These are phyloP conservation scores for Saimiri boliviensis DNA, from an alignment of 2,113 vertebrate genomes.

Conservation along the genomic window DNA sequence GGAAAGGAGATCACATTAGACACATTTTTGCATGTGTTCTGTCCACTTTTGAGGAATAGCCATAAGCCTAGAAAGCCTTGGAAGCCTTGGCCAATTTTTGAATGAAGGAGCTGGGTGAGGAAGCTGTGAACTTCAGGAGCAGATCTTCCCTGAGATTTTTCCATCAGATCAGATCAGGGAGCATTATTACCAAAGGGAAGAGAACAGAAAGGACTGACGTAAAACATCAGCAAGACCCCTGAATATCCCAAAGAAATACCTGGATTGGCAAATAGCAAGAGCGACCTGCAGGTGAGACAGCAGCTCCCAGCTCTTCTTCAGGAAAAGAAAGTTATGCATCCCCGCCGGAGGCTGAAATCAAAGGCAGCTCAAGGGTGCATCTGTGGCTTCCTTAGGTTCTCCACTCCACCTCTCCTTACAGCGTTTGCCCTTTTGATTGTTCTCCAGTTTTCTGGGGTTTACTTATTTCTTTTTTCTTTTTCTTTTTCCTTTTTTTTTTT, in stretches of 20 bases:
- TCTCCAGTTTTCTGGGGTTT: background rate
- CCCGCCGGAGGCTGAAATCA: background rate
- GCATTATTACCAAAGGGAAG: background rate
- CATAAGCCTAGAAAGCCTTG: background rate
- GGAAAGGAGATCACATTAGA: background rate
- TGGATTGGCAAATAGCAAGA: background rate
- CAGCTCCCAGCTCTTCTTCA: background rate
- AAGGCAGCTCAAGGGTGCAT: background rate
- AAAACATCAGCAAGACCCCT: background rate
- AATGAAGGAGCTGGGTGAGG: background rate
- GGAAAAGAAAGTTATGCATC: background rate
- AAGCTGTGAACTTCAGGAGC: background rate
- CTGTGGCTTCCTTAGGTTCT: background rate
- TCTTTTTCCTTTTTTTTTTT: accelerated
- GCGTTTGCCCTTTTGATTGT: background rate
- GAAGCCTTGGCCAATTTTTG: background rate
- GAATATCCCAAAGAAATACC: background rate
- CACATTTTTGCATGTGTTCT: background rate
- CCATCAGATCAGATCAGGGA: background rate
- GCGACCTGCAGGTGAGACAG: too few species aligned
- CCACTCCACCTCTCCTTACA: background rate
- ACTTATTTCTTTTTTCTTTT: too few species aligned
- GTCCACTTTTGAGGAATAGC: background rate
- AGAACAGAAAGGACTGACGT: background rate
- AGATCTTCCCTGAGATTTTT: background rate